phyloP scores from a whole-genome alignment of 2,113 vertebrate species.

The Saimiri boliviensis region DNA sequence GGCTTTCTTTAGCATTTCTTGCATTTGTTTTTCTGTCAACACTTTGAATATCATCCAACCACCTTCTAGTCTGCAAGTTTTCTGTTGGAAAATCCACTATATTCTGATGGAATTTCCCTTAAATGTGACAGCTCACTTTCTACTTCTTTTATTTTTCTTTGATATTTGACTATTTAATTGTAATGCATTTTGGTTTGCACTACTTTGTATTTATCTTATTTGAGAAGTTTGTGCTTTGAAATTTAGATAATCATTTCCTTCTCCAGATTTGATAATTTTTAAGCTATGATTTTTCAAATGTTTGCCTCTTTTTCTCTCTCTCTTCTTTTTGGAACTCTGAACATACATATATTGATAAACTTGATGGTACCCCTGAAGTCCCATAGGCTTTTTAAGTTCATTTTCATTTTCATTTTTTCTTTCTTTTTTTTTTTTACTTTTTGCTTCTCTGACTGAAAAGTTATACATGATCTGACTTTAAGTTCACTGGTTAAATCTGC shows the following conservation, averaged over 20 bases:
- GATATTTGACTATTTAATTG: neutral
- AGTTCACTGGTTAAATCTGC: neutral
- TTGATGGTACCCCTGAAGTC: neutral
- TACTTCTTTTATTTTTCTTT: neutral
- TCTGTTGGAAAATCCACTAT: neutral
- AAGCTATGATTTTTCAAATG: neutral
- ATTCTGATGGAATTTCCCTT: neutral
- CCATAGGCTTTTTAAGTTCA: neutral
- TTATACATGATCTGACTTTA: neutral
- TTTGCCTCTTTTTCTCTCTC: neutral
- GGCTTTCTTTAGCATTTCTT: neutral
- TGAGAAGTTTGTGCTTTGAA: neutral
- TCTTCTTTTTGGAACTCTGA: neutral
- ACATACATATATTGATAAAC: neutral
- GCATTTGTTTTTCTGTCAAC: neutral
- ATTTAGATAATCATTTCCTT: neutral
- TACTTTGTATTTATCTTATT: neutral
- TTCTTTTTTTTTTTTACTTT: neutral
- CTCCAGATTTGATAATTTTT: neutral
- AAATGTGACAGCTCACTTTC: neutral
- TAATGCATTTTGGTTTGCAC: neutral
- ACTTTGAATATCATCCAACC: neutral
- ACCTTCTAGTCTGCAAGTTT: neutral
- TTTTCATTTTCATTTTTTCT: neutral
- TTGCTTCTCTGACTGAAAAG: neutral